Percentiles rank a stretch among this genome's conserved stretches.
Evolutionary conservation across 1,140 invertebrate genomes (phyloP).

Genomic region (Caenorhabditis brenneri): DNA sequence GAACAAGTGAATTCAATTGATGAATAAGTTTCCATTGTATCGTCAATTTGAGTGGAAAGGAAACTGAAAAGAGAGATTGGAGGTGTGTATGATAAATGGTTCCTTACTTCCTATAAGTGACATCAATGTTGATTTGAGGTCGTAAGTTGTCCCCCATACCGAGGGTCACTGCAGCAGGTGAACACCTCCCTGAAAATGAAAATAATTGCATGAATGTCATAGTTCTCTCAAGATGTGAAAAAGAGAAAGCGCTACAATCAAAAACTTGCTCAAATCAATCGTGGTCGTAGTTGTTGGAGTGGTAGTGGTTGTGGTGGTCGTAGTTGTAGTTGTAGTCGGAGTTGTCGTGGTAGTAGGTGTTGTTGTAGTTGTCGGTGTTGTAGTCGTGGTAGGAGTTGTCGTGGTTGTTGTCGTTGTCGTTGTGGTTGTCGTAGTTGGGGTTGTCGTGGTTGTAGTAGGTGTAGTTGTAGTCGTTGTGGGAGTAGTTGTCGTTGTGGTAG

Average conservation of each 20-base stretch:
- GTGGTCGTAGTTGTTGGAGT: too few species aligned
- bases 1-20: not conserved
- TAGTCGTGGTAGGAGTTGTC: not conserved
- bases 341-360: not conserved
- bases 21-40: not conserved
- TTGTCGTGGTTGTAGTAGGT: not conserved
- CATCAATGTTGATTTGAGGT: not conserved
- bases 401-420: not conserved
- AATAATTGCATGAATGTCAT: too few species aligned
- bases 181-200: not conserved
- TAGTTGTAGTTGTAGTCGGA: not conserved
- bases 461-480: not conserved
- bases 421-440: not conserved
- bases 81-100: not conserved
- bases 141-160: not conserved
- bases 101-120: not conserved
- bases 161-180: not conserved
- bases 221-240: too few species aligned
- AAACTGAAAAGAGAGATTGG: not conserved
- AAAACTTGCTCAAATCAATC: not conserved
- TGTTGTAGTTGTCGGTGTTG: not conserved
- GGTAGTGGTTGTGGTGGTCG: not conserved
- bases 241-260: too few species aligned
- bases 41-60: not conserved
- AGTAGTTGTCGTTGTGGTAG: not conserved